Evolutionary conservation across 2,888 invertebrate genomes (phyloP), one percentile per base, ranked within the genome.

Genomic region (Philaethria dido): DNA sequence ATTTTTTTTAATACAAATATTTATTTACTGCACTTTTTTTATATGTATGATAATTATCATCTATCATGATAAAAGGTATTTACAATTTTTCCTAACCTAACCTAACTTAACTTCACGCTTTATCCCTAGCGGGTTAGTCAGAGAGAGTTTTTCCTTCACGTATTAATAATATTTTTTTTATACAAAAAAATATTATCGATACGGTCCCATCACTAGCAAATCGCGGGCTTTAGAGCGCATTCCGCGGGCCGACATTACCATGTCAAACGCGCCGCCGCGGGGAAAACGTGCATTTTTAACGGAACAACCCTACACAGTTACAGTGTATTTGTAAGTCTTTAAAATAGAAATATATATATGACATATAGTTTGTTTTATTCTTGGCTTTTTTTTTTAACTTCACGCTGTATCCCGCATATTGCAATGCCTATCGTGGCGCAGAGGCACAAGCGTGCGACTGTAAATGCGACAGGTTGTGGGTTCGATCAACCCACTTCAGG

Each of bases 281-380:
- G 68, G 76, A 70, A 75, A 78, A 80, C 79, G 84, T 86, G 86
- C 86, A 88, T 88, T 89, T 89, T 86, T 88, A 87, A 87, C 87
- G 80, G 81, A 72, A 66, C 74, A 25, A 11, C 48, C 57, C n/a
- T 63, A 64, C 25, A 36, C n/a, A 59, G 39, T 59, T 64, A 54
- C 63, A 33, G 44, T 62, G 25, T 44, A 54, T 42, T 50, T 62
- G 44, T 33, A 33, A 16, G 33, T 60, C 45, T 60, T 60, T 45
- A 45, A 45, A 5, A 60, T 45, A 29, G 16, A 1, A 18, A 33
- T 0, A 0, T 45, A 3, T 52, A n/a, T 42, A n/a, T n/a, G n/a
- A n/a, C n/a, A n/a, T n/a, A 18, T 45, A 45, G 13, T 60, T 45
- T 14, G 13, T 29, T 22, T 44, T 25, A 44, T 45, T 42, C 42